These are phyloP conservation scores for Sebastes matsubarae DNA, from an alignment of 2,797 vertebrate genomes.

Conservation along the genomic window DNA sequence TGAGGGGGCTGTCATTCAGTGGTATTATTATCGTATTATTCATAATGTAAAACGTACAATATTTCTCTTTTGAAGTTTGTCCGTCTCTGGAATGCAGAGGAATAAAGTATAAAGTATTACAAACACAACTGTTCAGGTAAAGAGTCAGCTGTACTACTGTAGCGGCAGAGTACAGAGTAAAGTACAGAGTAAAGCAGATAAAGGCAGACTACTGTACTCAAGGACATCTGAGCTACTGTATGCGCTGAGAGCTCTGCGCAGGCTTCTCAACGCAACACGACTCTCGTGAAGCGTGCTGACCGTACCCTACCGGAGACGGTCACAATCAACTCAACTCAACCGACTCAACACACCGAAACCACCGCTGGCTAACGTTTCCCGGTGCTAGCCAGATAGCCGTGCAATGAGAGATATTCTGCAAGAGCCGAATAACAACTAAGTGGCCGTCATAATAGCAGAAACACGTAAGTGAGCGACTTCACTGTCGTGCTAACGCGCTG, in stretches of 20 bases:
- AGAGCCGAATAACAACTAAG: constrained; percentile 10
- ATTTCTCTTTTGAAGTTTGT: background rate
- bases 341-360: background rate
- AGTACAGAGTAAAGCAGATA: too few species aligned
- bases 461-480: constrained; percentile 57
- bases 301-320: background rate
- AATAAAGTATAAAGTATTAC: background rate
- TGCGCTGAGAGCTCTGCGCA: constrained; percentile 30
- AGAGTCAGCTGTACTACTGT: background rate
- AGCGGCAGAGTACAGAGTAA: too few species aligned
- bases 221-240: background rate
- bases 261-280: constrained; percentile 9
- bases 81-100: background rate
- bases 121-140: background rate
- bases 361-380: constrained; percentile 9
- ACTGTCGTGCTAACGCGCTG: background rate
- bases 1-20: too few species aligned
- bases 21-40: background rate
- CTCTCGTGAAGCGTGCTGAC: constrained; percentile 14
- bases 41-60: background rate
- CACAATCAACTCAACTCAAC: background rate
- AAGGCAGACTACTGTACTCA: background rate
- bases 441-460: constrained; percentile 5
- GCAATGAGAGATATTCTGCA: constrained; percentile 56
- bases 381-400: background rate